Base-by-base conservation (phyloP, 1,140 invertebrate genomes). In the Hypsibius dujardini region DNA sequence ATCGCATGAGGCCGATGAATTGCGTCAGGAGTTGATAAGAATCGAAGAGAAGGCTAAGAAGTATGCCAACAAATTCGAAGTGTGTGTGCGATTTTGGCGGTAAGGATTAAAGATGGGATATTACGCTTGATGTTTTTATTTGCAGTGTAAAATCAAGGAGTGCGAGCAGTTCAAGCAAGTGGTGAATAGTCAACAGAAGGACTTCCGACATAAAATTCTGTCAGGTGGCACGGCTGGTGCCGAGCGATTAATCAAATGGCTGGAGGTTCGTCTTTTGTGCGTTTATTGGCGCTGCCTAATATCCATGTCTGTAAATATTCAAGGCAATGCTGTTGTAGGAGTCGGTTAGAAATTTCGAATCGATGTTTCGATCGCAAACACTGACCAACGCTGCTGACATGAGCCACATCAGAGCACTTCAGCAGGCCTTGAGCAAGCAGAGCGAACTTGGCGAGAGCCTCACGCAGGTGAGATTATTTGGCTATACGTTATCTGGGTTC, bases 101-200 rank as follows among this genome's bases (percentile, higher is more conserved):
- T 56, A 56, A 12, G n/a, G 7, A 56, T 56, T 56, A 56, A 7
- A 56, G 7, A 56, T 56, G 50, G 50, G 28, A 28, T 28, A 28
- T 28, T 28, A 28, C 28, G 28, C 28, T 28, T 56, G 50, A 56
- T 12, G 7, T n/a, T 7, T 67, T 67, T 12, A 67, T 42, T 42
- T 67, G 12, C 45, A 67, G 62, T 67, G 12, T 42, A 67, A 67
- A 45, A 12, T 67, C 3, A 12, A 42, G 45, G 62, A 67, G 62
- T 67, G 62, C 42, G 62, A 42, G 12, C 62, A 67, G 62, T 67
- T 67, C 62, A 67, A 67, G 62, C 3, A 67, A 42, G 12, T 67
- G 12, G 62, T 67, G 12, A 42, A 67, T 12, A 7, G 45, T 42
- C 62, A 67, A 45, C 3, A 12, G 12, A 67, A 67, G 62, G 62